Evolutionary conservation across 2,113 vertebrate species (phyloP).

Genomic region (Lepisosteus osseus): DNA sequence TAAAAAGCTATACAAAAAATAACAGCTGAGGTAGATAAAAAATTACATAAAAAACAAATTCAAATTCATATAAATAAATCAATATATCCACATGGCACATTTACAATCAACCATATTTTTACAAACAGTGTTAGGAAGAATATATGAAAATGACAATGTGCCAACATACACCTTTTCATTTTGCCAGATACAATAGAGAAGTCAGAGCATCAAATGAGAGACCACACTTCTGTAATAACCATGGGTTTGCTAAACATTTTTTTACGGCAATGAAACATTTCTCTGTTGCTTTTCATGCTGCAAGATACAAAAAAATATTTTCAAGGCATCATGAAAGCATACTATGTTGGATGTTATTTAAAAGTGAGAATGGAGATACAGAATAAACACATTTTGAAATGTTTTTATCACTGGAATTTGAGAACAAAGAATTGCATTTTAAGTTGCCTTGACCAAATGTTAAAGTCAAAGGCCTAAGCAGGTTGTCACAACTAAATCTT

Average conservation of each 20-base stretch:
- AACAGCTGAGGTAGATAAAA: conserved; percentile 26
- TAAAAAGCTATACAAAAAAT: conserved; percentile 15
- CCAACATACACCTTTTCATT: neutral
- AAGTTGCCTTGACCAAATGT: too few relatives aligned
- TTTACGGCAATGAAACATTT: neutral
- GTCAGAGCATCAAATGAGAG: neutral
- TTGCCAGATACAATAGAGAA: neutral
- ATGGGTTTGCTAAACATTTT: neutral
- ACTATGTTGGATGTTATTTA: too few relatives aligned
- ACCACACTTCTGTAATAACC: neutral
- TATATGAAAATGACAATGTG: neutral
- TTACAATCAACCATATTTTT: neutral
- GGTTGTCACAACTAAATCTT: too few relatives aligned
- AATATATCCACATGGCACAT: conserved; percentile 14
- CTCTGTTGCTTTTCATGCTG: too few relatives aligned
- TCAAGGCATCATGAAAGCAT: too few relatives aligned
- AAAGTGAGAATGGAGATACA: too few relatives aligned
- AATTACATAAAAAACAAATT: conserved; percentile 15
- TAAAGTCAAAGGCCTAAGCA: too few relatives aligned
- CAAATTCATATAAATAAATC: conserved; percentile 1
- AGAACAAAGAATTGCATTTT: too few relatives aligned
- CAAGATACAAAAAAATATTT: too few relatives aligned
- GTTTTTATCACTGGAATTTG: too few relatives aligned
- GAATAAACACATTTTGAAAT: too few relatives aligned
- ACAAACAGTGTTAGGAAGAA: neutral